phyloP scores from a whole-genome alignment of 2,888 invertebrate genomes.

The Allophyes oxyacanthae region DNA sequence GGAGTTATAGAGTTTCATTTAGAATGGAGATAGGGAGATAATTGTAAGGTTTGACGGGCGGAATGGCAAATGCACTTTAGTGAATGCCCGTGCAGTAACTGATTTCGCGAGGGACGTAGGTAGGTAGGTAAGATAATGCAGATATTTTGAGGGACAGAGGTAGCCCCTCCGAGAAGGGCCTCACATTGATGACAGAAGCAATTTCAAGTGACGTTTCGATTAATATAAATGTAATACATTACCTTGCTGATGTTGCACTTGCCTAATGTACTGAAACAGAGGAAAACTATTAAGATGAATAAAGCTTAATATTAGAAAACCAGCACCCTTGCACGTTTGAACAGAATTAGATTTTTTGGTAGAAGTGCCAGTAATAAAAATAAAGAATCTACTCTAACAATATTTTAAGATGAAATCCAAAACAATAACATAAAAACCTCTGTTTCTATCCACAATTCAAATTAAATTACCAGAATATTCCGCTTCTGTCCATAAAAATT shows the following conservation, averaged over 20 bases:
- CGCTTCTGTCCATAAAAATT: slow-evolving; percentile 77
- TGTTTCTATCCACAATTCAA: slow-evolving; percentile 52
- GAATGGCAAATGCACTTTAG: slow-evolving; percentile 86
- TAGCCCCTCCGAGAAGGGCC: slow-evolving; percentile 64
- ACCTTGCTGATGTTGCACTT: slow-evolving; percentile 47
- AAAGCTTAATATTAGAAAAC: not conserved
- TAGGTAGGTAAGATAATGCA: slow-evolving; percentile 86
- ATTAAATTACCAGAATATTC: slow-evolving; percentile 71
- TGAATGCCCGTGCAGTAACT: slow-evolving; percentile 82
- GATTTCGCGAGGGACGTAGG: slow-evolving; percentile 78
- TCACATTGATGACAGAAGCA: slow-evolving; percentile 81
- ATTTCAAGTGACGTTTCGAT: slow-evolving; percentile 81
- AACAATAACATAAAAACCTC: slow-evolving; percentile 43
- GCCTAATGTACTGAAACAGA: slow-evolving; percentile 19
- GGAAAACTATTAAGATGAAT: slow-evolving; percentile 7
- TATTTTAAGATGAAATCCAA: slow-evolving; percentile 14
- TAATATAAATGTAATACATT: slow-evolving; percentile 80
- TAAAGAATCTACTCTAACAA: slow-evolving; percentile 1
- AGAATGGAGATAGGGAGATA: slow-evolving; percentile 56
- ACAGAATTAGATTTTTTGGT: not conserved
- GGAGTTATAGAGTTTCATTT: slow-evolving; percentile 55
- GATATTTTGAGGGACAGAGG: slow-evolving; percentile 76
- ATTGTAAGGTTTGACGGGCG: slow-evolving; percentile 80
- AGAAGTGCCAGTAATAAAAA: not conserved
- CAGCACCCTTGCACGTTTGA: not conserved